These are phyloP conservation scores for Lycodopsis pacificus DNA, from an alignment of 2,797 vertebrate species.

Conservation along the genomic window DNA sequence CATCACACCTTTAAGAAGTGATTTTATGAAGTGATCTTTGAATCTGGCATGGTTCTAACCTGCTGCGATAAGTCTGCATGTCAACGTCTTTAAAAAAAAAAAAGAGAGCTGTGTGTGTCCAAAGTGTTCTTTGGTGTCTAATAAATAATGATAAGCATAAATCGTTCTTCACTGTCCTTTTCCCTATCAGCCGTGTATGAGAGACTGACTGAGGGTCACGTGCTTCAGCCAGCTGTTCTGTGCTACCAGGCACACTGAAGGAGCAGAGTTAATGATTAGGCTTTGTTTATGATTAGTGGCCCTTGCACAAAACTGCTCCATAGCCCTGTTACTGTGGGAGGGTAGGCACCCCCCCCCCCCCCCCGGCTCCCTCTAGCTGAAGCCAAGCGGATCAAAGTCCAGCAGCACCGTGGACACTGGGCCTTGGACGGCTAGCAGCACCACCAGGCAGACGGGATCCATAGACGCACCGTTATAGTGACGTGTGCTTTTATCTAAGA, in stretches of 20 bases:
- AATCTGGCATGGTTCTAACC: constrained; percentile 32
- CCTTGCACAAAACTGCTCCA: constrained; percentile 72
- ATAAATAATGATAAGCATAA: constrained; percentile 28
- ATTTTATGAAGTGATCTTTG: constrained; percentile 64
- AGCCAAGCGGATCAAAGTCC: constrained; percentile 79
- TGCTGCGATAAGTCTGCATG: constrained; percentile 35
- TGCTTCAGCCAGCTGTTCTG: constrained; percentile 63
- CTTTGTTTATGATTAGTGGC: constrained; percentile 81
- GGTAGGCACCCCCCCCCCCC: constrained; percentile 35
- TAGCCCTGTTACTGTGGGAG: constrained; percentile 59
- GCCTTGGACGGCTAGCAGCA: constrained; percentile 57
- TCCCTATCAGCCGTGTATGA: constrained; percentile 44
- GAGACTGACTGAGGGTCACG: constrained; percentile 65
- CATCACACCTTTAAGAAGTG: constrained; percentile 15
- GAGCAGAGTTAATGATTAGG: constrained; percentile 83
- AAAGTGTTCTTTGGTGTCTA: constrained; percentile 48
- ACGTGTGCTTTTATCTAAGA: constrained; percentile 4
- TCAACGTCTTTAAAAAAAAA: not conserved
- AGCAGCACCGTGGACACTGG: constrained; percentile 57
- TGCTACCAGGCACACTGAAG: constrained; percentile 51
- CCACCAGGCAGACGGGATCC: constrained; percentile 36
- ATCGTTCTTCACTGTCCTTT: constrained; percentile 6
- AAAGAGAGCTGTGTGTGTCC: constrained; percentile 26
- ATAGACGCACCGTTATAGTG: constrained; percentile 23
- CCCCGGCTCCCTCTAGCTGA: constrained; percentile 22